Base-by-base conservation (phyloP, 2,888 invertebrate genomes). In the Panzeria rudis region DNA sequence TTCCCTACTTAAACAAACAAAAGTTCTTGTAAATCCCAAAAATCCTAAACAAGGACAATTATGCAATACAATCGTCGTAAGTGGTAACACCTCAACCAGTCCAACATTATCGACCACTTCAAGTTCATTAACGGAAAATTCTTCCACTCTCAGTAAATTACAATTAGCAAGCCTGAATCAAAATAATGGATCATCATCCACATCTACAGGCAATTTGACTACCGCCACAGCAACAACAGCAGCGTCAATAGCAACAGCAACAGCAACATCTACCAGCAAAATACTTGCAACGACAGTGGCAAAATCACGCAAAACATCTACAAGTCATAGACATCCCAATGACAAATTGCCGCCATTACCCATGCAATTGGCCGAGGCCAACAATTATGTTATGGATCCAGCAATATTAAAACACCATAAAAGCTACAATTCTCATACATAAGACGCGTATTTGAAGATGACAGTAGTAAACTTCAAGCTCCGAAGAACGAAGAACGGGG, bases 1-100 rank as follows among this genome's bases (percentile, higher is more conserved):
- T 81, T 97, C 97, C 83, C 94, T 98, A 89, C 93, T 97, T 82
- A 97, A 97, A 93, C 97, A 97, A 93, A 97, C 97, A 69, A 97
- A 97, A 92, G 97, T 97, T 25, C 96, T 96, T 91, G 96, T 96
- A 87, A 94, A 95, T 94, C 96, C 96, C 73, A 96, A 96, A 76
- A 87, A 56, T 38, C 54, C 86, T 17, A 78, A 68, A 38, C 66
- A 52, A 35, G 61, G 44, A 32, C 50, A 68, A 29, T 32, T 72
- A 25, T 68, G 47, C 61, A 73, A 62, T 50, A 29, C 87, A n/a
- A 29, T 17, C 23, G 11, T 17, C 23, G 11, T 23, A 32, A 8
- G 79, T 44, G 32, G 41, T 17, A 69, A 64, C 15, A 71, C 73
- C 0, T 62, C 69, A 6, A 44, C 8, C 82, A 83, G 52, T 71